Conservation (phyloP, 2,113 vertebrate genomes). For the Muntiacus reevesi region DNA sequence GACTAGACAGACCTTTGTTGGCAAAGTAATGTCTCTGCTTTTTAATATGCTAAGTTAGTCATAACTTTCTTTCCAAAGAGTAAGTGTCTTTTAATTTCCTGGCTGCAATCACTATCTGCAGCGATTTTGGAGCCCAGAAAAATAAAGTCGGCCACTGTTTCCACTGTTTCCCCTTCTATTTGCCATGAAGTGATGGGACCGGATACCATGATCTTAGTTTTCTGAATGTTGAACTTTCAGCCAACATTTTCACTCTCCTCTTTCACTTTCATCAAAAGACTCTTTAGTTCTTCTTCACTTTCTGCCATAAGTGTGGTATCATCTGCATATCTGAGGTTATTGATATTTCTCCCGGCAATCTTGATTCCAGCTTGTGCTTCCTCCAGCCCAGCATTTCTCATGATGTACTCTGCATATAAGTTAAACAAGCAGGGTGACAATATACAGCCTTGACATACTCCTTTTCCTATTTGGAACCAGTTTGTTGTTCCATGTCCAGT, state of each 20-base stretch:
- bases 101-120: neutral
- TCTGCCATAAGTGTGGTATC: neutral
- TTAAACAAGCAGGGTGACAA: neutral
- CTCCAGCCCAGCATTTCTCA: accelerated
- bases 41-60: neutral
- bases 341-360: neutral
- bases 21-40: neutral
- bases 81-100: neutral
- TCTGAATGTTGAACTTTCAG: neutral
- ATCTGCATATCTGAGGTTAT: neutral
- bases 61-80: neutral
- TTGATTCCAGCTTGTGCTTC: neutral
- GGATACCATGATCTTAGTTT: neutral
- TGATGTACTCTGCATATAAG: neutral
- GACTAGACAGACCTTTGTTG: neutral
- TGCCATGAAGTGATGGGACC: neutral
- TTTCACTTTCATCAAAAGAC: neutral
- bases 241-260: neutral
- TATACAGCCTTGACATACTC: accelerated
- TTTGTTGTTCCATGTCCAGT: neutral
- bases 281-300: neutral
- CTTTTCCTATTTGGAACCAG: neutral
- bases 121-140: neutral
- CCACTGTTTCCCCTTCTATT: neutral
- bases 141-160: neutral